phyloP scores from a whole-genome alignment of 2,797 vertebrate genomes.

The Chrosomus eos region DNA sequence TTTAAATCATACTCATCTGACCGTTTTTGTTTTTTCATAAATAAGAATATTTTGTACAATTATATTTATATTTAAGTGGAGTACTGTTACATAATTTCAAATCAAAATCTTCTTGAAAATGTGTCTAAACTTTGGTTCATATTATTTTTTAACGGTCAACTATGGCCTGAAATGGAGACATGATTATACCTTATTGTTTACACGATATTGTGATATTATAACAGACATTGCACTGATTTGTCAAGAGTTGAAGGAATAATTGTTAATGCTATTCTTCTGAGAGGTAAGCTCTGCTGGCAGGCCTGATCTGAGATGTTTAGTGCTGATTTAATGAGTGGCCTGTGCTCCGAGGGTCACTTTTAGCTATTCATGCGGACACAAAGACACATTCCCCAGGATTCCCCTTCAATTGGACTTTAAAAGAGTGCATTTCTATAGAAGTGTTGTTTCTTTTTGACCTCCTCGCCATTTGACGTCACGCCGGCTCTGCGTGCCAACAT shows the following conservation, averaged over 20 bases:
- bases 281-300: not conserved
- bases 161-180: not conserved
- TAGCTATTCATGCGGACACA: constrained; percentile 63
- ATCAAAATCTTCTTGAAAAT: not conserved
- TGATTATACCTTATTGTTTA: not conserved
- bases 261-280: not conserved
- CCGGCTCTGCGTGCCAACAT: constrained; percentile 47
- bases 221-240: not conserved
- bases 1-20: too few species aligned
- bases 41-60: too few species aligned
- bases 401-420: constrained; percentile 61
- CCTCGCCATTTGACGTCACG: constrained; percentile 41
- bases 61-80: not conserved
- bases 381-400: constrained; percentile 60
- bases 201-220: not conserved
- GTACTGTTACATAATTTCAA: not conserved
- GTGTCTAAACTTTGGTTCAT: not conserved
- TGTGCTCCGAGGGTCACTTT: constrained; percentile 61
- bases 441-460: constrained; percentile 64
- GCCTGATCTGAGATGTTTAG: constrained; percentile 4
- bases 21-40: too few species aligned
- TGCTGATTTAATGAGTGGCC: constrained; percentile 32
- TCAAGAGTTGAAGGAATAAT: not conserved
- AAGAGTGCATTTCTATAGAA: constrained; percentile 59
- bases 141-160: not conserved